A percentile compares a stretch with the other conserved stretches of the same genome.
Evolutionary conservation across 2,888 invertebrate species (phyloP).

Genomic region (Smittia sp.): DNA sequence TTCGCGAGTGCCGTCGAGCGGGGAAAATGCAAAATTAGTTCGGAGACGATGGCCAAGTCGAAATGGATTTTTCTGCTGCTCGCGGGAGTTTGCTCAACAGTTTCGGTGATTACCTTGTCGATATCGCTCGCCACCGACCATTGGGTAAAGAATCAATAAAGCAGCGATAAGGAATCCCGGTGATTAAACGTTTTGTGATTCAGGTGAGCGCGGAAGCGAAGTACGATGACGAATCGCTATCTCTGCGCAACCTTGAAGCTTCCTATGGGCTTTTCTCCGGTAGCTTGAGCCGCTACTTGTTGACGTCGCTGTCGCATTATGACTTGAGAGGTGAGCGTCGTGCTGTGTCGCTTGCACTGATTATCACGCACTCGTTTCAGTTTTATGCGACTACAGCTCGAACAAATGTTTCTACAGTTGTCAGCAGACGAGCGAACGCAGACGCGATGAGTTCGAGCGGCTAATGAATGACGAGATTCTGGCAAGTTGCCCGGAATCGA

Average conservation of each 20-base stretch:
- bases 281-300: constrained; percentile 43
- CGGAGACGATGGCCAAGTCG: not conserved
- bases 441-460: constrained; percentile 46
- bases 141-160: constrained; percentile 44
- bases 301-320: constrained; percentile 45
- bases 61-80: constrained; percentile 44
- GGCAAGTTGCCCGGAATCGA: constrained; percentile 41
- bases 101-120: constrained; percentile 44
- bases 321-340: constrained; percentile 50
- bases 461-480: constrained; percentile 46
- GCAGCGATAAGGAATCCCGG: not conserved
- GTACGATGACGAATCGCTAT: constrained; percentile 39
- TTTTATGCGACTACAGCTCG: constrained; percentile 49
- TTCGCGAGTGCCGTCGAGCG: not conserved
- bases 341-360: no score
- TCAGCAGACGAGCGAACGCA: constrained; percentile 45
- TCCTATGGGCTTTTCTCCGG: constrained; percentile 46
- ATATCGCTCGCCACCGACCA: constrained; percentile 45
- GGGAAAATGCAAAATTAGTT: no score
- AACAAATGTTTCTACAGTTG: constrained; percentile 54
- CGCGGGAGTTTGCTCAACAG: constrained; percentile 44
- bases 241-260: constrained; percentile 43
- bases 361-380: constrained; percentile 48
- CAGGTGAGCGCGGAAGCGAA: constrained; percentile 45
- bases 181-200: constrained; percentile 19